Base-by-base conservation (phyloP, 2,113 vertebrate species). In the Ochotona curzoniae region DNA sequence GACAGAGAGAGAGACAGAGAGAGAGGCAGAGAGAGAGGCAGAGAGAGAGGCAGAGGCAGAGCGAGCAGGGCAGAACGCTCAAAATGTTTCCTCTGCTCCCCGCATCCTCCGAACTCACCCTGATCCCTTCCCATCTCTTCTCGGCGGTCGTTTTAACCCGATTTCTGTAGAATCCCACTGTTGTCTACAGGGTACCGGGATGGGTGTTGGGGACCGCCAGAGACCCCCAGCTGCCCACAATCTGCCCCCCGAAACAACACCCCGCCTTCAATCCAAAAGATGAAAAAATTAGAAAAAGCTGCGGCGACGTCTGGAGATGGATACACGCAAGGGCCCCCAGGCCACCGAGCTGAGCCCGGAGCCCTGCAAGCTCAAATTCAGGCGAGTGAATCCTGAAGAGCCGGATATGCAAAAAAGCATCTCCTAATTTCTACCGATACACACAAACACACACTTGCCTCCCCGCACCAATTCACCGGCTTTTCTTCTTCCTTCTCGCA, bases 71-170 rank as follows among this genome's bases (percentile, higher is more conserved):
- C 3, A 3, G 54, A 70, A 57, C 49, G 10, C 23, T 0, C 3
- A 47, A 44, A 2, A 32, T 23, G 28, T 92, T 93, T 81, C 20
- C 20, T 32, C 81, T 30, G 54, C 64, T 85, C 38, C 78, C 90
- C 95, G 60, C 66, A 14, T 14, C 26, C 57, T 71, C 88, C 78
- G 93, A 96, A 96, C 47, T 60, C n/a, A 30, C 23, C 57, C 70
- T 7, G 28, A 63, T 0, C 1, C 35, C 26, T 47, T 11, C 75
- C 82, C 69, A 73, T 12, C 5, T 14, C 66, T 2, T 11, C 49
- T 8, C 26, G 11, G 38, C 30, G 0, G 64, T 18, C 7, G 32
- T 30, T 32, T 83, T 86, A 49, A 66, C 87, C 84, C 20, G 66
- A 20, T 74, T 89, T 83, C 80, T 30, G 1, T 17, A 4, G 54